Evolutionary conservation across 2,113 vertebrate species (phyloP).

Genomic region (Actenoides hombroni): DNA sequence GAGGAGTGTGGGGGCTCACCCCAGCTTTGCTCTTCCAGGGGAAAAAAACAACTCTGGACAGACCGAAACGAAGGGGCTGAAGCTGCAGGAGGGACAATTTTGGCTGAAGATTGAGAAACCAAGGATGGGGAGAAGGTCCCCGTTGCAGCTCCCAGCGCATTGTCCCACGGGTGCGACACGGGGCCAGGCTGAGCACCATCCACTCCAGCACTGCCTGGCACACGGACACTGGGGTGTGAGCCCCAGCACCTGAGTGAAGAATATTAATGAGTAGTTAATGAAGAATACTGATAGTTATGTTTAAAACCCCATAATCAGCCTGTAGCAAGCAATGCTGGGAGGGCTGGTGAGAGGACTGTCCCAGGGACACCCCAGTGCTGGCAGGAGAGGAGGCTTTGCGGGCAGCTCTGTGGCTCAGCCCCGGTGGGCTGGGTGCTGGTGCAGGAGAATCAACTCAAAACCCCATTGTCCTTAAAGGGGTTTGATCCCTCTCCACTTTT

Average conservation of each 20-base stretch:
- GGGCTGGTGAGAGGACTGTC: background rate
- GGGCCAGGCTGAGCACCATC: background rate
- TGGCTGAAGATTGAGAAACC: background rate
- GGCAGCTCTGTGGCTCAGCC: background rate
- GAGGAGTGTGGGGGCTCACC: background rate
- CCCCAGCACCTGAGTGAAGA: background rate
- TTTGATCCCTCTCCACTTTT: background rate
- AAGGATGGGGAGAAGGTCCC: background rate
- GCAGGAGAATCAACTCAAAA: accelerated
- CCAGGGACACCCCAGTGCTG: background rate
- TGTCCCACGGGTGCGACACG: accelerated
- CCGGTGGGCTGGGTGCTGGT: background rate
- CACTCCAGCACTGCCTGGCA: accelerated
- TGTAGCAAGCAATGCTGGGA: background rate
- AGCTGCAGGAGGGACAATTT: background rate
- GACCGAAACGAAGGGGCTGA: background rate
- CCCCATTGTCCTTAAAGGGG: background rate
- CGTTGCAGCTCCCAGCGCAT: background rate
- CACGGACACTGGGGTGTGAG: background rate
- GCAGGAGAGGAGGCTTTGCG: background rate
- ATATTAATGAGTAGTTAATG: background rate
- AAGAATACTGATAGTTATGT: background rate
- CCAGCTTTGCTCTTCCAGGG: background rate
- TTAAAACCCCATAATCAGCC: background rate
- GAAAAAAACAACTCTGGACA: background rate